Evolutionary conservation across 2,888 invertebrate species (phyloP).

Genomic region (Hydriomena furcata): DNA sequence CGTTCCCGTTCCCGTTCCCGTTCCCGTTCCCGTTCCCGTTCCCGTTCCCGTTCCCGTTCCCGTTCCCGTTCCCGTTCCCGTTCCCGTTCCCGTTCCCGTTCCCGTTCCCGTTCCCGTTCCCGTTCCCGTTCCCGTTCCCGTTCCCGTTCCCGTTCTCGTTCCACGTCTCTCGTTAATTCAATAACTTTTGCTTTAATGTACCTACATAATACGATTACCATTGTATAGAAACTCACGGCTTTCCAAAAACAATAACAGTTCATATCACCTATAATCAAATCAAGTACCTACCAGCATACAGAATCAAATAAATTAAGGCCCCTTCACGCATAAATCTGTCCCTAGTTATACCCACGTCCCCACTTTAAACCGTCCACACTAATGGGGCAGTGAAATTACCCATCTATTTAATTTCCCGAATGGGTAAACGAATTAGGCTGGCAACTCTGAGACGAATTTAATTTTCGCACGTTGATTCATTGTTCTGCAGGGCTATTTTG

Average conservation of each 20-base stretch:
- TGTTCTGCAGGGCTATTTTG: too few relatives aligned
- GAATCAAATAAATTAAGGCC: slow-evolving; percentile 56
- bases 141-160: too few relatives aligned
- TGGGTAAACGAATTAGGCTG: slow-evolving; percentile 80
- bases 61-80: too few relatives aligned
- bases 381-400: slow-evolving; percentile 80
- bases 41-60: too few relatives aligned
- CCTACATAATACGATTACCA: too few relatives aligned
- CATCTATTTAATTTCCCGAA: slow-evolving; percentile 82
- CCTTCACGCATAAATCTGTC: slow-evolving; percentile 66
- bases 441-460: slow-evolving; percentile 79
- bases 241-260: slow-evolving; percentile 9
- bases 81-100: too few relatives aligned
- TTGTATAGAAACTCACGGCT: background rate
- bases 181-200: too few relatives aligned
- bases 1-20: too few relatives aligned
- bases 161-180: too few relatives aligned
- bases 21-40: too few relatives aligned
- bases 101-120: too few relatives aligned
- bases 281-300: slow-evolving; percentile 27
- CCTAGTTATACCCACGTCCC: slow-evolving; percentile 62
- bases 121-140: too few relatives aligned
- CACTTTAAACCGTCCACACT: slow-evolving; percentile 59
- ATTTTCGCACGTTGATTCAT: slow-evolving; percentile 75
- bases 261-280: slow-evolving; percentile 35